These are phyloP conservation scores for Corydoras sp. DNA, from an alignment of 2,113 vertebrate genomes.

Conservation along the genomic window DNA sequence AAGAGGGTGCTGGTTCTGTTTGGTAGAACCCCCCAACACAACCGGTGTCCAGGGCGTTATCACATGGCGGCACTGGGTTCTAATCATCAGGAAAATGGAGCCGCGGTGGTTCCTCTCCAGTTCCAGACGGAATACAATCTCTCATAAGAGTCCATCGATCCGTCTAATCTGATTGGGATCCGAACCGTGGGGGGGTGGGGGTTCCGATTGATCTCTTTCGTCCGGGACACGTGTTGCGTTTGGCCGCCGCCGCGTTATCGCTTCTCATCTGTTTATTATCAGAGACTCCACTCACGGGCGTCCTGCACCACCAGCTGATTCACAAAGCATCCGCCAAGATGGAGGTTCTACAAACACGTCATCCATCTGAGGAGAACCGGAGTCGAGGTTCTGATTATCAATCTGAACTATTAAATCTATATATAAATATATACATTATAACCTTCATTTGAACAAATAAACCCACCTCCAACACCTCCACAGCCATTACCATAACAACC, in stretches of 20 bases:
- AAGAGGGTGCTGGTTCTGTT: no score
- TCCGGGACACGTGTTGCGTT: conserved; percentile 68
- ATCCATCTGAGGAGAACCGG: no score
- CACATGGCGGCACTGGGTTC: conserved; percentile 70
- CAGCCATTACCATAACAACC: no score
- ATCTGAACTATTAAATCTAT: no score
- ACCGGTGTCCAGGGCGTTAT: conserved; percentile 76
- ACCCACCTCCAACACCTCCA: no score
- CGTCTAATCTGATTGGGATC: conserved; percentile 76
- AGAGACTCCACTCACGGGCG: conserved; percentile 22
- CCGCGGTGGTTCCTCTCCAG: conserved; percentile 51
- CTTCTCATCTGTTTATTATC: conserved; percentile 69
- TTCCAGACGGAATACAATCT: conserved; percentile 70
- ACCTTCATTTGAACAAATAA: no score
- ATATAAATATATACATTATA: no score
- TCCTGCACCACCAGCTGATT: background rate
- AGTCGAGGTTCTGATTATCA: no score
- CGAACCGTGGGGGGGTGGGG: conserved; percentile 55
- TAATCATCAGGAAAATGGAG: conserved; percentile 78
- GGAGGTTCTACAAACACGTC: no score
- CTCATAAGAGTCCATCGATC: conserved; percentile 77
- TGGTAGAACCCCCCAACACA: conserved; percentile 67
- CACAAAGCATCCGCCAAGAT: no score
- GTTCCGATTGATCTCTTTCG: conserved; percentile 70
- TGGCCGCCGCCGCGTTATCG: conserved; percentile 55